Evolutionary conservation across 1,140 invertebrate species (phyloP).

Genomic region (Linepithema humile): DNA sequence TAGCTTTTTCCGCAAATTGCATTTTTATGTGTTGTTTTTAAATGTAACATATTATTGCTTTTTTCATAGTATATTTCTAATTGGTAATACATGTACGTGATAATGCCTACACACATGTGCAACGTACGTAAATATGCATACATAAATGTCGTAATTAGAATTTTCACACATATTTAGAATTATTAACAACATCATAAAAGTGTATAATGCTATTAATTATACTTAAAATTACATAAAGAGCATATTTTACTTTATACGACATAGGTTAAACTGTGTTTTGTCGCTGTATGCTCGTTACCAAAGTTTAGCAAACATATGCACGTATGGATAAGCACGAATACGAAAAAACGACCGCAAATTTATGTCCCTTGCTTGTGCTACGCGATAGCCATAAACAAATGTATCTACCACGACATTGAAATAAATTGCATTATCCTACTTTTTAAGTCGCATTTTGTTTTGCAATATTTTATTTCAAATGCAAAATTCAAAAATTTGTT

Average conservation of each 20-base stretch:
- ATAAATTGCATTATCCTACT: conserved; percentile 6
- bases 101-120: too few species aligned
- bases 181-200: neutral
- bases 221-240: conserved; percentile 7
- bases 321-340: neutral
- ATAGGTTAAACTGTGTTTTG: neutral
- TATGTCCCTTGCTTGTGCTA: neutral
- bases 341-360: neutral
- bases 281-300: neutral
- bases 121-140: too few species aligned
- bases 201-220: neutral
- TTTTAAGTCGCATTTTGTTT: neutral
- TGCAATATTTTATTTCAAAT: neutral
- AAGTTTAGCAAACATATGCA: conserved; percentile 21
- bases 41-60: too few species aligned
- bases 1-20: neutral
- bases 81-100: too few species aligned
- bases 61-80: too few species aligned
- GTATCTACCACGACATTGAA: neutral
- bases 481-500: neutral
- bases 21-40: neutral
- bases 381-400: conserved; percentile 27
- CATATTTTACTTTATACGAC: neutral
- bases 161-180: neutral
- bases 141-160: neutral